Evolutionary conservation across 2,888 invertebrate genomes (phyloP), one percentile per base, ranked within the genome.

Genomic region (Trachelus iudaicus): DNA sequence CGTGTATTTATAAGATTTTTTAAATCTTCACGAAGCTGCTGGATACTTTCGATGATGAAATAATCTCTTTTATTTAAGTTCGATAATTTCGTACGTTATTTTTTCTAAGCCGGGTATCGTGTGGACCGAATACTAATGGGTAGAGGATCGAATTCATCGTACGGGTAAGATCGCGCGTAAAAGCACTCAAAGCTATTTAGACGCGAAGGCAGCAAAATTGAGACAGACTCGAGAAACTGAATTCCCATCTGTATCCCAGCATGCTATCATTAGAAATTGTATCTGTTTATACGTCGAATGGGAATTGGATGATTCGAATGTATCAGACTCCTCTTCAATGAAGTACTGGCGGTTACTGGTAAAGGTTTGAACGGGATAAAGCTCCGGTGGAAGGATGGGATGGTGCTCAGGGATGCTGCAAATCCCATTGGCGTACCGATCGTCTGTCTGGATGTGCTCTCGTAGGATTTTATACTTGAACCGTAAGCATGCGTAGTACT

Each of bases 1-100:
- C 0, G 15, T 3, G 56, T 56, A 23, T 56, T 56, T 56, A 23
- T 23, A 56, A 23, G 23, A 23, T 56, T 56, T 56, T 79, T 69
- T 76, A 79, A 73, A 84, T 80, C 34, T 69, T 75, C n/a, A 85
- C 35, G 75, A 83, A 81, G 15, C 78, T 82, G 37, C 79, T 79
- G 2, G 9, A 23, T 56, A 56, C 56, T 56, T 23, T 56, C 0
- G 23, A 56, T 23, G 1, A 9, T 0, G 56, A 23, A 56, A 56
- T 9, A 15, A 56, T 56, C 9, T 56, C 15, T 1, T 23, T 56
- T 3, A 2, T 56, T 56, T 2, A 56, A 56, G 56, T 56, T 56
- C 6, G 23, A 15, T 9, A 56, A 56, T 56, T 56, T 56, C 56
- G 2, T 23, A 2, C 1, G 23, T 15, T 9, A 23, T 23, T 56